Percentiles rank a stretch among this genome's conserved stretches.
phyloP scores from a whole-genome alignment of 2,797 vertebrate genomes.

The Alauda arvensis region DNA sequence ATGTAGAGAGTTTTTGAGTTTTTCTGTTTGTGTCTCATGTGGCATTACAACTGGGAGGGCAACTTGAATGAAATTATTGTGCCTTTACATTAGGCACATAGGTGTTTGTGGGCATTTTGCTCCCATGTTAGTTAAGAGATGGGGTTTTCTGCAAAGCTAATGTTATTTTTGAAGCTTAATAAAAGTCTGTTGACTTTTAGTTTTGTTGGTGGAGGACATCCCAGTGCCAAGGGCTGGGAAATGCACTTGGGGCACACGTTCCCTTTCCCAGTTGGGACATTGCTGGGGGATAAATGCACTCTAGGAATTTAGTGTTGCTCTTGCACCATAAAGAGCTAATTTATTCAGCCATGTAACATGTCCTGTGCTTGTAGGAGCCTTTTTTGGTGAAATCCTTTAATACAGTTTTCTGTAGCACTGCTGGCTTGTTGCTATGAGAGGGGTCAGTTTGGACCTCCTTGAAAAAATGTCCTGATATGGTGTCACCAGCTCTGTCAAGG shows the following conservation, averaged over 20 bases:
- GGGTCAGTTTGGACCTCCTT: neutral
- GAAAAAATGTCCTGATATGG: neutral
- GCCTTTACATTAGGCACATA: neutral
- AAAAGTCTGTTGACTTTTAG: neutral
- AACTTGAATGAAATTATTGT: neutral
- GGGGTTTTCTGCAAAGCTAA: neutral
- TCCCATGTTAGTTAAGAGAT: neutral
- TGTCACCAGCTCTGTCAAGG: neutral
- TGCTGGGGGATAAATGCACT: neutral
- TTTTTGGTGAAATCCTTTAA: neutral
- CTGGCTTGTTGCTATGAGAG: neutral
- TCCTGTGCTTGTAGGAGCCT: neutral
- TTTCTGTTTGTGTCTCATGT: neutral
- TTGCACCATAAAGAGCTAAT: slow-evolving; percentile 1
- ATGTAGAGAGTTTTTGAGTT: neutral
- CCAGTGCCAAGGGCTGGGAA: neutral
- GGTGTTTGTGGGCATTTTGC: neutral
- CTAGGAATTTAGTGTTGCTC: neutral
- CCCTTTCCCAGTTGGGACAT: neutral
- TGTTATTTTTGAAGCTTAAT: neutral
- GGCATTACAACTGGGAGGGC: neutral
- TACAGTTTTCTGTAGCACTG: neutral
- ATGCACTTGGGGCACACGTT: neutral
- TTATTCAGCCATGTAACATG: neutral
- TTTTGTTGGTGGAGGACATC: neutral